Conservation (phyloP, 2,888 invertebrate genomes). For the Acleris laterana region DNA sequence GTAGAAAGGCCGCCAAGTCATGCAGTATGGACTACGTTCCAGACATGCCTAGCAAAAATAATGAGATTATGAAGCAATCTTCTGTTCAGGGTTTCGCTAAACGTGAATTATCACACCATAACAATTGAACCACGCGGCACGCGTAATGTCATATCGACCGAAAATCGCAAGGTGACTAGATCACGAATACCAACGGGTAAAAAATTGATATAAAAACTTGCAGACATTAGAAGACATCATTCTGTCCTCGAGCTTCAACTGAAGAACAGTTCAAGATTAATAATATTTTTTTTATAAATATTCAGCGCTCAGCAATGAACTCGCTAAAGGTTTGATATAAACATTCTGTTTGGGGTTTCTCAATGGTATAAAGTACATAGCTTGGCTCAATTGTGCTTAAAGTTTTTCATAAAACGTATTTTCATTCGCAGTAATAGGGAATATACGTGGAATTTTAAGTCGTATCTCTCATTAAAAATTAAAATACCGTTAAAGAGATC, state of each 20-base stretch:
- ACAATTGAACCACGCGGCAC: constrained; percentile 55
- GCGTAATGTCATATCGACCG: constrained; percentile 46
- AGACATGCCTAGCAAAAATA: not conserved
- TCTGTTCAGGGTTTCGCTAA: constrained; percentile 28
- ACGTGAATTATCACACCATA: constrained; percentile 30
- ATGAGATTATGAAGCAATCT: constrained; percentile 2
- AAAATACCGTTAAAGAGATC: no score
- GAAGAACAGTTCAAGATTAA: constrained; percentile 9
- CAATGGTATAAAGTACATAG: no score
- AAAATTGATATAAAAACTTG: constrained; percentile 60
- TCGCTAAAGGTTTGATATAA: constrained; percentile 49
- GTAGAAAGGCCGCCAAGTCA: no score
- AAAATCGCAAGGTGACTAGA: constrained; percentile 45
- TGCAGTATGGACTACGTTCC: not conserved
- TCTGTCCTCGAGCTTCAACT: constrained; percentile 40
- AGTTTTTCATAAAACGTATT: no score
- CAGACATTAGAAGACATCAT: constrained; percentile 51
- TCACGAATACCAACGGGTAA: constrained; percentile 9
- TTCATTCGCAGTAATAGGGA: no score
- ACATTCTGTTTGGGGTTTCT: not conserved
- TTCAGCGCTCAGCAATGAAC: constrained; percentile 40
- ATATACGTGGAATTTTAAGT: no score
- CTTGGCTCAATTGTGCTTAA: no score
- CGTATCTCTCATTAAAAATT: no score
- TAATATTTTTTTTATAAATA: constrained; percentile 30